A percentile compares a stretch with the other conserved stretches of the same genome.
These are phyloP conservation scores for Nemotelus nigrinus DNA, from an alignment of 2,888 invertebrate species.

Conservation along the genomic window DNA sequence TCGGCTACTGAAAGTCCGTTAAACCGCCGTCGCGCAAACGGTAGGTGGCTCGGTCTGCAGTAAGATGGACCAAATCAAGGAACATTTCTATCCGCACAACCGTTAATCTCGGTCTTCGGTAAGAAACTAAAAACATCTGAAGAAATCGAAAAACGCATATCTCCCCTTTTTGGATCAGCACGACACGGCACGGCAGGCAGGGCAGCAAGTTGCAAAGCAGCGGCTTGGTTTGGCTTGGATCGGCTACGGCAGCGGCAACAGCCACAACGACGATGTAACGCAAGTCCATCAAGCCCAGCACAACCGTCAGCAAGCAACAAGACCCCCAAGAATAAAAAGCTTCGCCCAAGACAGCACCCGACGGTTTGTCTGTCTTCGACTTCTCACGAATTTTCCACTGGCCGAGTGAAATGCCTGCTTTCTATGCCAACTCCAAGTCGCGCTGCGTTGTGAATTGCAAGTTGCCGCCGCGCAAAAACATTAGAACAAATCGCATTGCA, in stretches of 20 bases:
- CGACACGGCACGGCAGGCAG: constrained; percentile 5
- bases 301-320: not conserved
- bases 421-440: no score
- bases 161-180: constrained; percentile 19
- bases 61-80: no score
- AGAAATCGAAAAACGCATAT: constrained; percentile 44
- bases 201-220: not conserved
- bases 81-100: constrained; percentile 9
- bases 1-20: not conserved
- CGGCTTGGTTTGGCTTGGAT: not conserved
- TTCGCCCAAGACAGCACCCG: constrained; percentile 10
- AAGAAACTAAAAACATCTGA: constrained; percentile 49
- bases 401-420: not conserved
- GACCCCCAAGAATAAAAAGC: constrained; percentile 18
- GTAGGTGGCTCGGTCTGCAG: not conserved
- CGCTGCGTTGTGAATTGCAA: no score
- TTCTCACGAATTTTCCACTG: not conserved
- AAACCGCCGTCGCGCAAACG: constrained; percentile 5
- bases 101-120: constrained; percentile 47
- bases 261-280: constrained; percentile 2
- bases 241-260: not conserved
- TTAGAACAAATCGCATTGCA: no score
- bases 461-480: no score
- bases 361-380: constrained; percentile 5
- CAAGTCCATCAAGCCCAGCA: constrained; percentile 11